phyloP scores from a whole-genome alignment of 2,113 vertebrate genomes.

The Cisticola juncidis region DNA sequence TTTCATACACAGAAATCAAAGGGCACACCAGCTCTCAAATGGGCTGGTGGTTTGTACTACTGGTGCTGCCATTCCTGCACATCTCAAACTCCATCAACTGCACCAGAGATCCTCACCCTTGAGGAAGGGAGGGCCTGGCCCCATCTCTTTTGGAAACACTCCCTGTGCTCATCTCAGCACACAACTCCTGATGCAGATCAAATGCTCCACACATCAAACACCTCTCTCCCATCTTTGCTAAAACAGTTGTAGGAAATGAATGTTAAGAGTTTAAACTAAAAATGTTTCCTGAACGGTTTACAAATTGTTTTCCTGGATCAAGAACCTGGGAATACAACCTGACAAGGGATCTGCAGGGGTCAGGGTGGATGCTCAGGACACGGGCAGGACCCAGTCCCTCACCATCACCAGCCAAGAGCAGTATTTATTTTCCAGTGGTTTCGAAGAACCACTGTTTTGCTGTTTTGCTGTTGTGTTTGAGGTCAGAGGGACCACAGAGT shows the following conservation, averaged over 20 bases:
- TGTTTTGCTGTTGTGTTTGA: constrained; percentile 42
- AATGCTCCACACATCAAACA: neutral
- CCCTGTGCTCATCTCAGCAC: fast-evolving
- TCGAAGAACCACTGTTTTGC: constrained; percentile 9
- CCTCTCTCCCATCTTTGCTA: neutral
- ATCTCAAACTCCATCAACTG: neutral
- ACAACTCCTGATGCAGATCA: fast-evolving
- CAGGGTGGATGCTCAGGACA: neutral
- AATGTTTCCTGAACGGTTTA: neutral
- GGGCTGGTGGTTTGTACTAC: neutral
- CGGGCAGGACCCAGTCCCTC: neutral
- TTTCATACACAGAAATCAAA: neutral
- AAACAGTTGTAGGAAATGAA: neutral
- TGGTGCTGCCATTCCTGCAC: neutral
- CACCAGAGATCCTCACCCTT: fast-evolving
- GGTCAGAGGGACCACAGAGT: constrained; percentile 17
- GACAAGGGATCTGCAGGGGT: fast-evolving
- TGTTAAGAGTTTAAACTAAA: neutral
- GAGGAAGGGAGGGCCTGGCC: neutral
- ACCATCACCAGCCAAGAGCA: neutral
- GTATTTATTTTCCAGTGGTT: neutral
- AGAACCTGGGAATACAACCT: neutral
- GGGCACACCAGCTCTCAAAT: fast-evolving
- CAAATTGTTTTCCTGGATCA: neutral
- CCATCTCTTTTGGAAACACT: fast-evolving